Conservation (phyloP, 2,797 vertebrate genomes). For the Catostomus latipinnis region DNA sequence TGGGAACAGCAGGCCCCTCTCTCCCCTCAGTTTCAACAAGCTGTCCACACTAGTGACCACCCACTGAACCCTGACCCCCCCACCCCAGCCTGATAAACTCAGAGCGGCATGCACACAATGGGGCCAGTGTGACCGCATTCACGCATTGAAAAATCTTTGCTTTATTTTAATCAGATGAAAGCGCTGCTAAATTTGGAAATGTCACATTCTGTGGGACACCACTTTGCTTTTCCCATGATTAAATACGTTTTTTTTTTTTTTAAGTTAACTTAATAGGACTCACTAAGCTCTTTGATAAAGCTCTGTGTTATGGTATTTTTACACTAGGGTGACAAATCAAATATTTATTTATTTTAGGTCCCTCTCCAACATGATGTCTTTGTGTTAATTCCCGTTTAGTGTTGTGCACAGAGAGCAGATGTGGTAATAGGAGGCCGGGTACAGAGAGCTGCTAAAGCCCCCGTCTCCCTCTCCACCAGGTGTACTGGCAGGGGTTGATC, state of each 20-base stretch:
- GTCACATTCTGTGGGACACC: background rate
- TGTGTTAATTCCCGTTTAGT: background rate
- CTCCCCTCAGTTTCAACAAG: slow-evolving; percentile 55
- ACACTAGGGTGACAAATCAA: slow-evolving; percentile 18
- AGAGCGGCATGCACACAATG: slow-evolving; percentile 44
- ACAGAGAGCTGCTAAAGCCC: background rate
- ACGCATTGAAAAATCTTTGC: slow-evolving; percentile 49
- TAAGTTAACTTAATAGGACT: background rate
- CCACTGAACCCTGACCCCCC: slow-evolving; percentile 57
- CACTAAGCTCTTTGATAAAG: background rate
- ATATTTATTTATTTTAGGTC: background rate
- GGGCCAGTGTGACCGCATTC: slow-evolving; percentile 44
- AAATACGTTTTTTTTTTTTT: background rate
- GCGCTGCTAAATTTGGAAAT: slow-evolving; percentile 24
- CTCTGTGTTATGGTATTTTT: slow-evolving; percentile 12
- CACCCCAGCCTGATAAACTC: slow-evolving; percentile 22
- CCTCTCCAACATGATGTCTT: background rate
- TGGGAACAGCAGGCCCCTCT: slow-evolving; percentile 51
- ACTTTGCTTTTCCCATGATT: slow-evolving; percentile 18
- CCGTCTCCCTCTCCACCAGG: slow-evolving; percentile 40
- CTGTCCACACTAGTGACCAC: slow-evolving; percentile 55
- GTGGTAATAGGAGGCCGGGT: slow-evolving; percentile 20
- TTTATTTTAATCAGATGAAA: slow-evolving; percentile 53
- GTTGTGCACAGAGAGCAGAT: background rate
- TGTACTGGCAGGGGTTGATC: slow-evolving; percentile 32